Base-by-base conservation (phyloP, 2,888 invertebrate species). In the Malthinus flaveolus region DNA sequence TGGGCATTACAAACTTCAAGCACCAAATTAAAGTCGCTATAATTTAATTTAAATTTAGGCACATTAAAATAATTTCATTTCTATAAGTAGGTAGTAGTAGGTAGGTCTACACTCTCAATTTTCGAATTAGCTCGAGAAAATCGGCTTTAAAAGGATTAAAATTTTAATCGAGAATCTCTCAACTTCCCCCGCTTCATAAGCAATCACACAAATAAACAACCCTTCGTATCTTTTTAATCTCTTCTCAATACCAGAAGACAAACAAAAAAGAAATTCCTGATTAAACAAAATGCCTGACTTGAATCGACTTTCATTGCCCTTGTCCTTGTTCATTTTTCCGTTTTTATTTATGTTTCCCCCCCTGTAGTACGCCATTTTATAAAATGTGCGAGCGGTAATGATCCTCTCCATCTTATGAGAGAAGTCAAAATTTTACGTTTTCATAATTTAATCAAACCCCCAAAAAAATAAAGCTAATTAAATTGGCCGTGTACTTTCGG, bases 231-330 rank as follows among this genome's bases (percentile, higher is more conserved):
- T 42, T 45, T 51, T 48, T 46, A 58, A 52, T 45, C 49, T 49
- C 52, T 58, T 57, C 53, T 36, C 58, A 58, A 52, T 58, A 58
- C 39, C 58, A 53, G 53, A 58, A 58, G 52, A 58, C 58, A 58
- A 58, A 58, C 58, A 58, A 58, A 58, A 58, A 58, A 49, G 49
- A 49, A 34, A 49, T 53, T 53, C 53, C 49, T 58, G 58, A 58
- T 58, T 58, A 58, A 58, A 58, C 58, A 58, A 58, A 53, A 58
- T 53, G 58, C 58, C 44, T 49, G 58, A 58, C 58, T 58, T 49
- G 58, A 58, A 23, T 49, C 58, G 53, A 58, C 58, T 58, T 58
- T 58, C 53, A 58, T 58, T 58, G 52, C 53, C 37, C 49, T 37
- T 58, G 52, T 49, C 37, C 49, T 37, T 53, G 58, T 48, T 58